These are phyloP conservation scores for Clarias batrachus DNA, from an alignment of 2,113 vertebrate genomes.

Conservation along the genomic window DNA sequence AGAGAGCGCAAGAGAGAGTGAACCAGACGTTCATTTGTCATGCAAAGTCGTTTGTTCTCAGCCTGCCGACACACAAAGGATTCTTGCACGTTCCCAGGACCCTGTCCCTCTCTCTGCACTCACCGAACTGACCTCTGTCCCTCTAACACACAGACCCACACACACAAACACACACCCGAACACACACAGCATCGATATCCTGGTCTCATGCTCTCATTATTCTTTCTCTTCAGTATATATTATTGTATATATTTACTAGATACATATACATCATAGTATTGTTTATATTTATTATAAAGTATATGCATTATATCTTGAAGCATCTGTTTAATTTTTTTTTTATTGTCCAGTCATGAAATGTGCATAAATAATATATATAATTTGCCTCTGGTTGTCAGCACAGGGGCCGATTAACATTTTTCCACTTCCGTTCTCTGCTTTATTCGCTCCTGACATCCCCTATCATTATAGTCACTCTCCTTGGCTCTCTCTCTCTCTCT, in stretches of 20 bases:
- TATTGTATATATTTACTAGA: neutral
- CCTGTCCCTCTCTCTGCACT: slow-evolving; percentile 11
- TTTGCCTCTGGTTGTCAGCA: slow-evolving; percentile 19
- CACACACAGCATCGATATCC: slow-evolving; percentile 30
- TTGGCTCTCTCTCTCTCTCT: slow-evolving; percentile 43
- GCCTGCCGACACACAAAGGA: slow-evolving; percentile 11
- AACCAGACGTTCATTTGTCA: slow-evolving; percentile 32
- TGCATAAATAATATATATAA: neutral
- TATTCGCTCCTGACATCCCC: slow-evolving; percentile 18
- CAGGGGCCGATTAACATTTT: neutral
- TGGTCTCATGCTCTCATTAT: neutral
- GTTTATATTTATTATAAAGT: too few relatives aligned
- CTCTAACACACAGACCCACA: slow-evolving; percentile 10
- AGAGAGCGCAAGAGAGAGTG: slow-evolving; percentile 4
- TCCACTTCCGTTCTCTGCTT: slow-evolving; percentile 13
- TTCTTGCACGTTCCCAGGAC: slow-evolving; percentile 8
- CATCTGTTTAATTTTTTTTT: neutral
- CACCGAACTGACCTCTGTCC: slow-evolving; percentile 28
- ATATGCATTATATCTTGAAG: neutral
- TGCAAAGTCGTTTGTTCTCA: slow-evolving; percentile 15
- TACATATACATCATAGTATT: neutral
- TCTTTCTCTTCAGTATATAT: neutral
- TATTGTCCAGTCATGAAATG: neutral
- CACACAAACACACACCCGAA: neutral
- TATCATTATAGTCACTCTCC: slow-evolving; percentile 44